phyloP scores from a whole-genome alignment of 2,113 vertebrate genomes.

The Sinocyclocheilus grahami region DNA sequence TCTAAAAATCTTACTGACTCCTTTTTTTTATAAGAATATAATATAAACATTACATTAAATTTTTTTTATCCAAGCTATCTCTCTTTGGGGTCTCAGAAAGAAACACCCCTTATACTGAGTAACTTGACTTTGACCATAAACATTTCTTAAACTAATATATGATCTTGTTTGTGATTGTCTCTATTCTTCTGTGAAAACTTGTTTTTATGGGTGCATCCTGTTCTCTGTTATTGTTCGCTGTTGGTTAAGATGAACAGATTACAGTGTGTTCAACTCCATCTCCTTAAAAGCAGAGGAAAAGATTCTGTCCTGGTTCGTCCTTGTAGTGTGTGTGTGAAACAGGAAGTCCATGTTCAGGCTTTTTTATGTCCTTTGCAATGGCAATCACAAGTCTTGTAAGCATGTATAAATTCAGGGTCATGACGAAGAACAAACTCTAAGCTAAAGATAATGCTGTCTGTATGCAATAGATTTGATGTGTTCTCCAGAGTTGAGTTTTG shows the following conservation, averaged over 20 bases:
- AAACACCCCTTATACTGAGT: no score
- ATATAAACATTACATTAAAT: no score
- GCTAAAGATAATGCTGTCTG: neutral
- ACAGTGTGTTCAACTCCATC: neutral
- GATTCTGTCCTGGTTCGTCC: neutral
- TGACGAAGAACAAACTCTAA: neutral
- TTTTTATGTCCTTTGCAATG: neutral
- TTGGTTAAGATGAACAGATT: neutral
- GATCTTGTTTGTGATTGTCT: neutral
- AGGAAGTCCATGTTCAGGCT: neutral
- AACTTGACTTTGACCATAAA: no score
- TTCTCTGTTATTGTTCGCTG: neutral
- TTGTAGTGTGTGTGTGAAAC: neutral
- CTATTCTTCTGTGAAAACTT: neutral
- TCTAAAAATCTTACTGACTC: no score
- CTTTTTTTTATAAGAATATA: no score
- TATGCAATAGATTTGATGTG: neutral
- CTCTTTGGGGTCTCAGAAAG: no score
- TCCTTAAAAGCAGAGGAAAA: neutral
- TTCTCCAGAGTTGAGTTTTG: slow-evolving; percentile 3
- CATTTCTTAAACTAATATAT: no score
- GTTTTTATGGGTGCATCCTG: neutral
- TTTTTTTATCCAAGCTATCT: no score
- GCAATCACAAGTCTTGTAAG: neutral
- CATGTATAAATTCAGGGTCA: neutral